phyloP scores from a whole-genome alignment of 2,888 invertebrate genomes.

The Temnothorax ravouxi region DNA sequence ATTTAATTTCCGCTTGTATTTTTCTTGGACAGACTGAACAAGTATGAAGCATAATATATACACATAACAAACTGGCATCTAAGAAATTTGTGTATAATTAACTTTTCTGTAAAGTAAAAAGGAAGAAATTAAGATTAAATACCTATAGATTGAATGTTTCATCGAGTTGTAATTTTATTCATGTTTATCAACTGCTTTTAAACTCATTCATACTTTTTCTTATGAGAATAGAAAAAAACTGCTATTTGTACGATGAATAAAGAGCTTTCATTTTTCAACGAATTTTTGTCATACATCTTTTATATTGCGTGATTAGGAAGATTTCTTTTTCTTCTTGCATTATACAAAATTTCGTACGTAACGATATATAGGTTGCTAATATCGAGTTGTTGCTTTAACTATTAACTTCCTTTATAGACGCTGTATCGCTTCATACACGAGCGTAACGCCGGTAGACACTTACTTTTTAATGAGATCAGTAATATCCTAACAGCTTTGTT shows the following conservation, averaged over 20 bases:
- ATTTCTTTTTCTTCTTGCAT: background rate
- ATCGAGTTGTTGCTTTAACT: constrained; percentile 27
- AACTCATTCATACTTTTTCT: background rate
- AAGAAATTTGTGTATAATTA: background rate
- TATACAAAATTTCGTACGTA: constrained; percentile 11
- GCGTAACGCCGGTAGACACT: constrained; percentile 41
- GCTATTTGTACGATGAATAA: background rate
- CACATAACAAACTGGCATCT: background rate
- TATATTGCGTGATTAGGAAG: background rate
- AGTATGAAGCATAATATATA: background rate
- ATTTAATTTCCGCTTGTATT: constrained; percentile 33
- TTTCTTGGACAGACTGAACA: background rate
- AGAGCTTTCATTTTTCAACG: background rate
- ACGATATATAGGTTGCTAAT: constrained; percentile 12
- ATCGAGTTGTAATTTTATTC: background rate
- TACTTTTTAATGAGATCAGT: constrained; percentile 58
- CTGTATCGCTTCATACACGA: constrained; percentile 31
- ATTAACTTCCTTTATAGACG: constrained; percentile 40
- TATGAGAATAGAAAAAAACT: background rate
- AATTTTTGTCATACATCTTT: background rate
- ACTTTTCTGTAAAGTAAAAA: background rate
- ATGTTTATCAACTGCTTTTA: background rate
- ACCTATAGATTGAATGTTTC: background rate
- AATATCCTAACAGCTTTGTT: constrained; percentile 47
- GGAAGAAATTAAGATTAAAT: constrained; percentile 1